Evolutionary conservation across 2,113 vertebrate genomes (phyloP).

Genomic region (Urocolius indicus): DNA sequence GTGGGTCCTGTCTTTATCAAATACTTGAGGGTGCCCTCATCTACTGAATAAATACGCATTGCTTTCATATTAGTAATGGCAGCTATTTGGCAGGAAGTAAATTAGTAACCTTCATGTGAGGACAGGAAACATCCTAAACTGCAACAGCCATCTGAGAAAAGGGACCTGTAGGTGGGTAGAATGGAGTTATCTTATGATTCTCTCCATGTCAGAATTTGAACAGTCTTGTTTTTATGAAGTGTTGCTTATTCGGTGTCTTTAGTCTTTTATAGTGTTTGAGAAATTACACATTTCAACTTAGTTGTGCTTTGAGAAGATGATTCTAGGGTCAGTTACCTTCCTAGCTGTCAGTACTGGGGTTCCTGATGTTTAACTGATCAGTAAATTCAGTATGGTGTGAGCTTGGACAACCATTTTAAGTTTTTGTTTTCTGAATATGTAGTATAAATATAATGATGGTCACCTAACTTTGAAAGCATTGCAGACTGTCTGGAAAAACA

Average conservation of each 20-base stretch:
- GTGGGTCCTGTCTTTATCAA: neutral
- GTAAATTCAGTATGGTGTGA: neutral
- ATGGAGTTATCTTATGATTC: neutral
- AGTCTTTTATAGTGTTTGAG: neutral
- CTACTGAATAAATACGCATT: neutral
- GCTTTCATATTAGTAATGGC: neutral
- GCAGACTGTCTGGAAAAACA: neutral
- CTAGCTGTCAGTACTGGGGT: neutral
- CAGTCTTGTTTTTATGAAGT: neutral
- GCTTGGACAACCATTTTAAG: neutral
- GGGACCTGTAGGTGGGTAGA: neutral
- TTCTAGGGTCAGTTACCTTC: neutral
- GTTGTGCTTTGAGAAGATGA: neutral
- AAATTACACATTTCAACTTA: neutral
- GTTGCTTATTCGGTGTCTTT: neutral
- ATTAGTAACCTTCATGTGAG: neutral
- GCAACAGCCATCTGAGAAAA: neutral
- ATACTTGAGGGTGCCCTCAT: accelerated
- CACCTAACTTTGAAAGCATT: neutral
- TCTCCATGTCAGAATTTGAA: neutral
- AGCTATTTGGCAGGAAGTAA: neutral
- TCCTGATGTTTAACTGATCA: neutral
- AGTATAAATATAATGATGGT: neutral
- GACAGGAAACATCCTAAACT: neutral
- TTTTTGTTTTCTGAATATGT: neutral